Conservation (phyloP, 2,797 vertebrate species). For the Benthosema pterotum region DNA sequence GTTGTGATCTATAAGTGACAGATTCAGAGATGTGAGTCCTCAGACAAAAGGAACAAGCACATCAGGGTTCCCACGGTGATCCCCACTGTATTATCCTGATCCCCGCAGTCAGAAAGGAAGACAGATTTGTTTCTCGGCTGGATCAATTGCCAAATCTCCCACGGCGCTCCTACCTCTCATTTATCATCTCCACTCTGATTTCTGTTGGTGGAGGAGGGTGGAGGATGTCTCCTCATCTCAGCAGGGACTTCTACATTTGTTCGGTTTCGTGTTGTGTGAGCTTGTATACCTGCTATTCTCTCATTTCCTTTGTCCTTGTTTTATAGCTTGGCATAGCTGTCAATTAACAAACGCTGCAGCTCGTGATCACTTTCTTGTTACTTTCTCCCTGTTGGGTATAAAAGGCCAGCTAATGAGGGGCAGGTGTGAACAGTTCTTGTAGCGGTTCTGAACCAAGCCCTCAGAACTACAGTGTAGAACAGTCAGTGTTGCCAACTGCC, state of each 20-base stretch:
- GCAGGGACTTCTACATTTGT: slow-evolving; percentile 44
- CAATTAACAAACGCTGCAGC: no score
- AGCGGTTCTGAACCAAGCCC: no score
- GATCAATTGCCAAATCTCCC: slow-evolving; percentile 63
- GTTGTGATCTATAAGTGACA: background rate
- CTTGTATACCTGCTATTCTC: slow-evolving; percentile 19
- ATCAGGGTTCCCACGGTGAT: slow-evolving; percentile 30
- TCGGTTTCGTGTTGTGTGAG: slow-evolving; percentile 30
- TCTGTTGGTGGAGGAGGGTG: slow-evolving; percentile 45
- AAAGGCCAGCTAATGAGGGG: no score
- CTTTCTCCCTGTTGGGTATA: no score
- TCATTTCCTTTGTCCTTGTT: slow-evolving; percentile 14
- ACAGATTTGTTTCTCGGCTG: slow-evolving; percentile 57
- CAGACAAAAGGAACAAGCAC: slow-evolving; percentile 7
- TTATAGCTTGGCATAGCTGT: no score
- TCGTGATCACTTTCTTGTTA: no score
- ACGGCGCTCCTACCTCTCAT: slow-evolving; percentile 55
- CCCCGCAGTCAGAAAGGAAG: slow-evolving; percentile 53
- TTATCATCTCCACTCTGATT: slow-evolving; percentile 63
- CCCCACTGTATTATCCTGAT: slow-evolving; percentile 46
- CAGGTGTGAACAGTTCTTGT: no score
- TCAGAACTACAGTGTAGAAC: no score
- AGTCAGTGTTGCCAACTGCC: no score
- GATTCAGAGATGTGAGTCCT: slow-evolving; percentile 11
- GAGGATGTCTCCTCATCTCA: slow-evolving; percentile 31